phyloP scores from a whole-genome alignment of 1,140 invertebrate species.

The Drosophila quadrilineata region DNA sequence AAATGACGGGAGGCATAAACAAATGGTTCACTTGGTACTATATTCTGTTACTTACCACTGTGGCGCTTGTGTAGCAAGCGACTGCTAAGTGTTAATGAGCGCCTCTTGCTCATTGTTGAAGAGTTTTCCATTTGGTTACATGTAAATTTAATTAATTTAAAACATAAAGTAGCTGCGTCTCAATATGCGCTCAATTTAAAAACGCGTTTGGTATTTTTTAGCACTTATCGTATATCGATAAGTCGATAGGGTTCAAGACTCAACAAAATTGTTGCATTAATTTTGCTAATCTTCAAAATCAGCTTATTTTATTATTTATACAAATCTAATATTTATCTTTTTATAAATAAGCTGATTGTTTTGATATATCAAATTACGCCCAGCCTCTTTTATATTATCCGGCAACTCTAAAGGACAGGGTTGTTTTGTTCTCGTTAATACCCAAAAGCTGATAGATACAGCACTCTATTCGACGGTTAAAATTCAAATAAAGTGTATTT shows the following conservation, averaged over 20 bases:
- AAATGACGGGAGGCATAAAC: background rate
- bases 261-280: background rate
- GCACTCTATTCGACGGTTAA: background rate
- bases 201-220: constrained; percentile 26
- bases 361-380: too few relatives aligned
- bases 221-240: background rate
- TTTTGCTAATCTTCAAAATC: background rate
- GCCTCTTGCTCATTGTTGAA: constrained; percentile 44
- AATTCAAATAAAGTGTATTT: background rate
- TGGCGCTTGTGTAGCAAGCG: constrained; percentile 65
- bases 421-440: too few relatives aligned
- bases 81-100: constrained; percentile 56
- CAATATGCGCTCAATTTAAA: constrained; percentile 29
- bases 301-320: background rate
- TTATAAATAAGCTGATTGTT: too few relatives aligned
- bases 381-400: too few relatives aligned
- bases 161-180: constrained; percentile 16
- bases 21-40: background rate
- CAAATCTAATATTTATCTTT: too few relatives aligned
- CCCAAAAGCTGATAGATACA: constrained; percentile 1
- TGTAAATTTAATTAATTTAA: constrained; percentile 31
- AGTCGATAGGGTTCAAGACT: background rate
- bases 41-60: constrained; percentile 53
- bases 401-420: too few relatives aligned
- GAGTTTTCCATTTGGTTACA: constrained; percentile 56